Percentiles rank a stretch among this genome's conserved stretches.
Conservation (phyloP, 2,888 invertebrate species). For the Orthosia incerta region DNA sequence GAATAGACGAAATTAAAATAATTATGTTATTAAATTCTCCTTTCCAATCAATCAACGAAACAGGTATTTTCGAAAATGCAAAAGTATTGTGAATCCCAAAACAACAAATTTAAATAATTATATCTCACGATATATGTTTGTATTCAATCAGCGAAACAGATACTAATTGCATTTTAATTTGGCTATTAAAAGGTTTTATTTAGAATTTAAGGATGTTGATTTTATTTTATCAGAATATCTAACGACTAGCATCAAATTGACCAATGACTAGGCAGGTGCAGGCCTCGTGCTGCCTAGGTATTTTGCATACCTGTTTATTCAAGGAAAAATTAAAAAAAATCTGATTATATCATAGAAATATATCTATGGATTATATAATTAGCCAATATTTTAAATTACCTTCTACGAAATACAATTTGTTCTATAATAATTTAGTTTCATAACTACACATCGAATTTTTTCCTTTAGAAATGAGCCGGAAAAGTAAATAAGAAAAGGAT, state of each 20-base stretch:
- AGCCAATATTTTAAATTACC: background rate
- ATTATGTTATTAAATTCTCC: background rate
- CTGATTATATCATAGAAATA: too few relatives aligned
- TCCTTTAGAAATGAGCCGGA: background rate
- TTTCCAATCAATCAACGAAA: background rate
- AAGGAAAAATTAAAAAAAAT: conserved; percentile 4
- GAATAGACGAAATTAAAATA: background rate
- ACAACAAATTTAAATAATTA: too few relatives aligned
- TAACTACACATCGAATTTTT: background rate
- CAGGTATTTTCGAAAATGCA: background rate
- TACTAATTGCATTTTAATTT: background rate
- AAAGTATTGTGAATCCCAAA: too few relatives aligned
- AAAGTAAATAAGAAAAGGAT: too few relatives aligned
- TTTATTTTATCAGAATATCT: background rate
- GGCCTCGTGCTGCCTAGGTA: background rate
- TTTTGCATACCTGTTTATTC: conserved; percentile 3
- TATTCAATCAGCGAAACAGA: too few relatives aligned
- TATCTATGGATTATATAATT: background rate
- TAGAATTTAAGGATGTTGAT: background rate
- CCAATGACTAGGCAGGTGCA: background rate
- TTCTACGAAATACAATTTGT: background rate
- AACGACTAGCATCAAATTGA: background rate
- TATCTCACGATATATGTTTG: too few relatives aligned
- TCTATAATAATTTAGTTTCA: background rate
- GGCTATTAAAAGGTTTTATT: background rate